Conservation (phyloP, 2,113 vertebrate genomes). For the Ovis canadensis region DNA sequence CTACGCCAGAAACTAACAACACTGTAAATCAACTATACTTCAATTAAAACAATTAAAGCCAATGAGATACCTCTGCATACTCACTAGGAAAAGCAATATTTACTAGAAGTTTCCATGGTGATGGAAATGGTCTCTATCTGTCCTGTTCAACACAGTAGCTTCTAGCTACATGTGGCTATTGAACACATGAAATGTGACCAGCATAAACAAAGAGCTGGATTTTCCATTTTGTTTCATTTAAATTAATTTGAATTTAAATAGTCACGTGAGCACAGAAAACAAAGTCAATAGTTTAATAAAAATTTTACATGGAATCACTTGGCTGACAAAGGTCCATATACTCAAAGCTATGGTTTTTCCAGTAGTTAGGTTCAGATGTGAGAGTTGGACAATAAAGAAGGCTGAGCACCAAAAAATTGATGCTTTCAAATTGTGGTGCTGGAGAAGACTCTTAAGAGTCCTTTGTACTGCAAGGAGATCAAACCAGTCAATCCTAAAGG, state of each 20-base stretch:
- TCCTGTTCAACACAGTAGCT: fast-evolving
- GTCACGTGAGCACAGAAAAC: not conserved
- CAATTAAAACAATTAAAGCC: not conserved
- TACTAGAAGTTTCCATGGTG: not conserved
- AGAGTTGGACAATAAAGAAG: not conserved
- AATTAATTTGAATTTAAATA: not conserved
- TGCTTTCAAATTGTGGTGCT: not conserved
- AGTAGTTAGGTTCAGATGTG: not conserved
- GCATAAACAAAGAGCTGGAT: not conserved
- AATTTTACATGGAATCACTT: not conserved
- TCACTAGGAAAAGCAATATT: not conserved
- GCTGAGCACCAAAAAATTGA: not conserved
- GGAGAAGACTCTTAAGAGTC: not conserved
- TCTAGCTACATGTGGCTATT: fast-evolving
- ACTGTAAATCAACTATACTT: not conserved
- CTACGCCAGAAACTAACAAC: not conserved
- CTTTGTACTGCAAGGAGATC: not conserved
- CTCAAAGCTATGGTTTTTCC: not conserved
- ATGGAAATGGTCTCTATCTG: not conserved
- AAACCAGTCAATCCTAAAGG: not conserved
- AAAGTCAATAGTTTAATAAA: not conserved
- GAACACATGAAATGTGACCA: too few relatives aligned
- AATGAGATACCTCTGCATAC: not conserved
- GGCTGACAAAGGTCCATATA: not conserved
- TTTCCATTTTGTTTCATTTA: not conserved